Percentiles rank a stretch among this genome's conserved stretches.
Evolutionary conservation across 2,888 invertebrate species (phyloP).

Genomic region (Cheilosia urbana): DNA sequence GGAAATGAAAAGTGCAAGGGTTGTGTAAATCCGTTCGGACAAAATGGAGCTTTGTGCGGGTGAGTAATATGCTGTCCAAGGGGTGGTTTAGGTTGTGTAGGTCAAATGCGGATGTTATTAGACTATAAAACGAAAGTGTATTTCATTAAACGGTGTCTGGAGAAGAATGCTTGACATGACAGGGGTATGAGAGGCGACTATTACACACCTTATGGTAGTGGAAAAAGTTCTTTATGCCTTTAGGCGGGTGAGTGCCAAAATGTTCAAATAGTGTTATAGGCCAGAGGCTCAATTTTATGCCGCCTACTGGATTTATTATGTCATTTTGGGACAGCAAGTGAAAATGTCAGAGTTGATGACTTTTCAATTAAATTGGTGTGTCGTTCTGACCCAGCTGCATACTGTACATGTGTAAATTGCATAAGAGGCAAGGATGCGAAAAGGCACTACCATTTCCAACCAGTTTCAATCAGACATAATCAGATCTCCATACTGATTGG

Average conservation of each 20-base stretch:
- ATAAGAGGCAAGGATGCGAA: background rate
- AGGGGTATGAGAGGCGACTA: slow-evolving; percentile 12
- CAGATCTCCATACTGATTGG: background rate
- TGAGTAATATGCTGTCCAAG: slow-evolving; percentile 39
- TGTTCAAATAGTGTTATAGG: slow-evolving; percentile 34
- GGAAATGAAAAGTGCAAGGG: slow-evolving; percentile 67
- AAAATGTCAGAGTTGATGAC: background rate
- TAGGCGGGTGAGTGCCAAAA: slow-evolving; percentile 32
- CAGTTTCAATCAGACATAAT: background rate
- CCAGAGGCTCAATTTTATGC: slow-evolving; percentile 46
- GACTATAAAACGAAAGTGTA: slow-evolving; percentile 68
- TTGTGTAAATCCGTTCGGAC: slow-evolving; percentile 70
- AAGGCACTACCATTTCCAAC: background rate
- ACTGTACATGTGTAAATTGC: background rate
- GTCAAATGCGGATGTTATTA: slow-evolving; percentile 69
- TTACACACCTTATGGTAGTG: slow-evolving; percentile 61
- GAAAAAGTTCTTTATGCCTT: slow-evolving; percentile 31
- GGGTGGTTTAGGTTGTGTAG: slow-evolving; percentile 25
- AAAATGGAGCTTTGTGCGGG: slow-evolving; percentile 67
- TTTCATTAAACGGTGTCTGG: slow-evolving; percentile 72
- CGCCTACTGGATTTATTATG: slow-evolving; percentile 19
- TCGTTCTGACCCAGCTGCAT: background rate
- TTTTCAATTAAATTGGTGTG: slow-evolving; percentile 17
- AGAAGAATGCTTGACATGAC: slow-evolving; percentile 48
- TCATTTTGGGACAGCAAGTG: background rate